Conservation (phyloP, 2,113 vertebrate genomes). For the Sturnus vulgaris region DNA sequence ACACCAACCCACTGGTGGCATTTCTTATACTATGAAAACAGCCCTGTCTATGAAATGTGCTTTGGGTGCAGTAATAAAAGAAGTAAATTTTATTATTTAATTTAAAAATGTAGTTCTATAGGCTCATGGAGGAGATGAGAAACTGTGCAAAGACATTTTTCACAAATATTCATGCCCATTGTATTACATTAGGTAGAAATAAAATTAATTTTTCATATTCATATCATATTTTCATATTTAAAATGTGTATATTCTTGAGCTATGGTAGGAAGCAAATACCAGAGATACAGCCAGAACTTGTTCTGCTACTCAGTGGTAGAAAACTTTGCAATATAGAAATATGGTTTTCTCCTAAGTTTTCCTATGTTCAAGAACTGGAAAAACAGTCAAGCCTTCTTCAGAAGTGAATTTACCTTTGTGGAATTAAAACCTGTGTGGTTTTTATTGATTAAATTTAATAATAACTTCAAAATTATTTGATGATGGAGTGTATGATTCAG, state of each 20-base stretch:
- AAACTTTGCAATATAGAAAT: not conserved
- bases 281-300: not conserved
- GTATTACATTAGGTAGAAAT: not conserved
- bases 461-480: not conserved
- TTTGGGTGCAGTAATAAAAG: not conserved
- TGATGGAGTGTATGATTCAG: not conserved
- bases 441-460: not conserved
- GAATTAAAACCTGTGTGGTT: not conserved
- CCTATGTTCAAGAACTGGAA: not conserved
- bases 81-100: not conserved
- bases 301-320: not conserved
- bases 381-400: not conserved
- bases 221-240: not conserved
- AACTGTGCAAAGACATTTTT: not conserved
- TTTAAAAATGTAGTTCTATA: not conserved
- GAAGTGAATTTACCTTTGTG: not conserved
- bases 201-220: not conserved
- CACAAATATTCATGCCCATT: not conserved
- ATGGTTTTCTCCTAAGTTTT: not conserved
- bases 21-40: not conserved
- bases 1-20: not conserved
- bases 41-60: not conserved
- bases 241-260: not conserved
- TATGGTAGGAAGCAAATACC: not conserved
- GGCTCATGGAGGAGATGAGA: not conserved